Percentiles rank a stretch among this genome's conserved stretches.
phyloP scores from a whole-genome alignment of 2,888 invertebrate species.

The Hypena proboscidalis region DNA sequence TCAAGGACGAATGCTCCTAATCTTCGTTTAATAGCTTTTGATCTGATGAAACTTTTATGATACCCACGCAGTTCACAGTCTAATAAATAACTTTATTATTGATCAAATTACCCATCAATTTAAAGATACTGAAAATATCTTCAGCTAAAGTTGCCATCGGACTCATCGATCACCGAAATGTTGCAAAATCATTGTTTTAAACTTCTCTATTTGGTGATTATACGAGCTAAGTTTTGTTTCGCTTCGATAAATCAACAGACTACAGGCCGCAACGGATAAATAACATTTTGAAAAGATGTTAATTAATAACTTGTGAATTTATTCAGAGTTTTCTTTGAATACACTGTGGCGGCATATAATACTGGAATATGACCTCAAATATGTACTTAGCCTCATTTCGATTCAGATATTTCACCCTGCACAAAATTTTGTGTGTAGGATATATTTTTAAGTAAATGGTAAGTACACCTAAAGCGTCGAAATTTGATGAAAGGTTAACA shows the following conservation, averaged over 20 bases:
- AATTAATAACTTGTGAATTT: conserved; percentile 10
- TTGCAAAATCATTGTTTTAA: conserved; percentile 59
- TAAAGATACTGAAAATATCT: conserved; percentile 10
- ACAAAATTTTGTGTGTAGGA: too few relatives aligned
- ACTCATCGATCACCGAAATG: conserved; percentile 53
- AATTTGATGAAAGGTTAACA: too few relatives aligned
- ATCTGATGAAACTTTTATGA: neutral
- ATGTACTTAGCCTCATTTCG: conserved; percentile 9
- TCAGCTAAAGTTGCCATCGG: conserved; percentile 31
- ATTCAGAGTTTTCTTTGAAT: conserved; percentile 9
- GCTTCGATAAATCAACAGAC: conserved; percentile 30
- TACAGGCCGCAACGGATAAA: conserved; percentile 2
- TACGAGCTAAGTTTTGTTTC: conserved; percentile 32
- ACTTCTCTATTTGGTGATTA: conserved; percentile 42
- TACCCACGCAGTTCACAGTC: neutral
- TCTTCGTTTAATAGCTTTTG: neutral
- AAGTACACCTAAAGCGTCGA: too few relatives aligned
- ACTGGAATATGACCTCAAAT: conserved; percentile 6
- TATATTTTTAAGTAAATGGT: too few relatives aligned
- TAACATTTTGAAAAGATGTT: conserved; percentile 16
- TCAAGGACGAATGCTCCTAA: conserved; percentile 3
- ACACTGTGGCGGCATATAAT: neutral
- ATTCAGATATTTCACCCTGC: neutral
- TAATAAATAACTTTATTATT: conserved; percentile 1
- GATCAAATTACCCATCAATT: conserved; percentile 17